Base-by-base conservation (phyloP, 2,888 invertebrate genomes). In the Ctenicera cuprea region DNA sequence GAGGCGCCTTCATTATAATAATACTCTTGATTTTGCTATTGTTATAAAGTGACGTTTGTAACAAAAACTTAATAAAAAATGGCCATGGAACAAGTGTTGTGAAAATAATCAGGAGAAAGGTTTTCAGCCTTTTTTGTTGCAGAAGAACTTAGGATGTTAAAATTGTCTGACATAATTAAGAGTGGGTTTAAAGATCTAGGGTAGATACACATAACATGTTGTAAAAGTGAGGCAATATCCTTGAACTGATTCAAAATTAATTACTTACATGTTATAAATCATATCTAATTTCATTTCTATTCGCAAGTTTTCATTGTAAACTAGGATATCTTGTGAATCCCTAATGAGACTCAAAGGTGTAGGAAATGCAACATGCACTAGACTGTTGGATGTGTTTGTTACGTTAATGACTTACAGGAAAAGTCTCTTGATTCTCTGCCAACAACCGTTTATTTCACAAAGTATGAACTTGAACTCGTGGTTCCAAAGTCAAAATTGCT, bases 1-100 rank as follows among this genome's bases (percentile, higher is more conserved):
- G 16, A 59, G 59, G 59, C 59, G 59, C 59, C 59, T 54, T 33
- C 12, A 26, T 50, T 50, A 30, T n/a, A 16, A 54, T 54, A 26
- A 33, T 30, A 8, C 54, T 14, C 30, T 5, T 52, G 22, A 22
- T 52, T 26, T 11, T 52, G 37, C 38, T 59, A 38, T 59, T 59
- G 38, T 59, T 54, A 22, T 22, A 7, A 54, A 52, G 33, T 54
- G 54, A 30, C 30, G 14, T 30, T 7, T 30, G 4, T 26, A 26
- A 5, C n/a, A 30, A 54, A 16, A 16, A 45, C 9, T 54, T 50
- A n/a, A 14, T 16, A 54, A 16, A 30, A n/a, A 54, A n/a, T 7
- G 26, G 14, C 11, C 8, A 7, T 22, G 26, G 26, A 14, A 22
- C 14, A 16, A 54, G 54, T 14, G 30, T 54, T 20, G 14, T 22